Evolutionary conservation across 2,888 invertebrate species (phyloP).

Genomic region (Exephanes ischioxanthus): DNA sequence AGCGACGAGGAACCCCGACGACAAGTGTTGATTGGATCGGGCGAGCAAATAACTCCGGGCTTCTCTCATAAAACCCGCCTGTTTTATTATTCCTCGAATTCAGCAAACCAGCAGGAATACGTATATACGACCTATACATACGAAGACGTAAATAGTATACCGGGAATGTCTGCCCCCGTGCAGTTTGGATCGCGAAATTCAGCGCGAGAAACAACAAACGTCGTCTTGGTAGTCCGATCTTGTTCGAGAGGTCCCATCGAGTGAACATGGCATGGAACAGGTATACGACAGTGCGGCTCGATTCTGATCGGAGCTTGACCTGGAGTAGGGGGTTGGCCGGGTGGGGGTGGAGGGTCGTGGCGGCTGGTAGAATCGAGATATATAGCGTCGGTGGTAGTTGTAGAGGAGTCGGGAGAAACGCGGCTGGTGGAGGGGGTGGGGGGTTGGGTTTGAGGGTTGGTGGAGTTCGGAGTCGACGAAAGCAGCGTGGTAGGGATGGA

Average conservation of each 20-base stretch:
- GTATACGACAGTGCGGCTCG: conserved; percentile 74
- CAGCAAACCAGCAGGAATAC: not conserved
- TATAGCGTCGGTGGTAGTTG: conserved; percentile 10
- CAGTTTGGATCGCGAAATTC: conserved; percentile 22
- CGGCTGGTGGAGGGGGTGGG: not conserved
- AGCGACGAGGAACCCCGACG: not conserved
- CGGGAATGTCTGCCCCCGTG: not conserved
- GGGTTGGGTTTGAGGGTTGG: not conserved
- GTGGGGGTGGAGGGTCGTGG: conserved; percentile 23
- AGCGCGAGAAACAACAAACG: conserved; percentile 1
- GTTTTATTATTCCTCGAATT: not conserved
- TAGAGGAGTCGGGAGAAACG: conserved; percentile 15
- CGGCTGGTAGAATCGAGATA: conserved; percentile 20
- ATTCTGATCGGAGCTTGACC: conserved; percentile 77
- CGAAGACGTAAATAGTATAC: not conserved
- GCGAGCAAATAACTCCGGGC: not conserved
- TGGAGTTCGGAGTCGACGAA: conserved; percentile 35
- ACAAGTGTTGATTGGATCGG: not conserved
- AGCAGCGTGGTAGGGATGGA: conserved; percentile 50
- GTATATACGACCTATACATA: not conserved
- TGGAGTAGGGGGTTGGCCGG: conserved; percentile 58
- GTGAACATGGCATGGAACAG: conserved; percentile 68
- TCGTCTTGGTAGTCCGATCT: conserved; percentile 36
- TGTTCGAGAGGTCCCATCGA: conserved; percentile 65
- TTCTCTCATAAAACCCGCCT: not conserved